Conservation (phyloP, 2,797 vertebrate genomes). For the Myioborus miniatus region DNA sequence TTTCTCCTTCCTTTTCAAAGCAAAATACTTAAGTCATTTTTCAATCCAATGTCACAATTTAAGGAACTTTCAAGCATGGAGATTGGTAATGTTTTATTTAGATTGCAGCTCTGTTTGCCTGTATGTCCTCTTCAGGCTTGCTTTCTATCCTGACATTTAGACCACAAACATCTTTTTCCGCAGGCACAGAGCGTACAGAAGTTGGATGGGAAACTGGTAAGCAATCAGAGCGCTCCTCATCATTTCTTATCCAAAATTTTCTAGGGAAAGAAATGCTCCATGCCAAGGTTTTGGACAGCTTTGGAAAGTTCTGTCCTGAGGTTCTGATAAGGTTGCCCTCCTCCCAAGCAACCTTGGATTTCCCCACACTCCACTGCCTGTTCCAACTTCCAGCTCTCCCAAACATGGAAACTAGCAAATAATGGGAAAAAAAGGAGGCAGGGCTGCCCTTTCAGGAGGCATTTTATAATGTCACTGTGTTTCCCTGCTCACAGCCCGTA, state of each 20-base stretch:
- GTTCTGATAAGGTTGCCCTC: background rate
- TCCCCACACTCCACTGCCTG: background rate
- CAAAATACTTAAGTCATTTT: background rate
- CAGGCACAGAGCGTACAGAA: background rate
- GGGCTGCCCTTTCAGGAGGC: conserved; percentile 21
- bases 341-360: background rate
- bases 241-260: background rate
- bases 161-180: background rate
- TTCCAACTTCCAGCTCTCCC: background rate
- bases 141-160: background rate
- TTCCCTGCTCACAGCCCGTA: background rate
- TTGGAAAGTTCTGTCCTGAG: background rate
- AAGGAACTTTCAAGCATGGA: background rate
- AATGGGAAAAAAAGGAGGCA: conserved; percentile 10
- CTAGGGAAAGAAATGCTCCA: background rate
- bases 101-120: background rate
- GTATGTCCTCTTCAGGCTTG: background rate
- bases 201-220: background rate
- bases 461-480: conserved; percentile 16
- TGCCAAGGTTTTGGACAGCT: background rate
- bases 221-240: background rate
- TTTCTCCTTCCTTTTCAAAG: background rate
- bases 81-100: background rate
- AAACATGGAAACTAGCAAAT: background rate
- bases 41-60: background rate